These are phyloP conservation scores for Helostoma temminkii DNA, from an alignment of 2,797 vertebrate species.

Conservation along the genomic window DNA sequence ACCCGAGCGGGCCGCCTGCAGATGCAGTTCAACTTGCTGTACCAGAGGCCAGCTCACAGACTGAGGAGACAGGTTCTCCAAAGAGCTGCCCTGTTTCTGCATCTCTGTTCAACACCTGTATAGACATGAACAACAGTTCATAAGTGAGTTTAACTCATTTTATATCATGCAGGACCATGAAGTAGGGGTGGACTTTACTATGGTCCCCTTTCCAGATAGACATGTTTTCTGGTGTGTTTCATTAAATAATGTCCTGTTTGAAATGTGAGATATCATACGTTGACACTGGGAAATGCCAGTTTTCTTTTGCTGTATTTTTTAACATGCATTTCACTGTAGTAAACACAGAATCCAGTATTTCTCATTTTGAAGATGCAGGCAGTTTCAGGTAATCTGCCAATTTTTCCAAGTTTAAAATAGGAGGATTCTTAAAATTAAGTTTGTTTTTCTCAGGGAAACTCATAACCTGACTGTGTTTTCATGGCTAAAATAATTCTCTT, in stretches of 20 bases:
- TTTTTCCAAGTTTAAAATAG: constrained; percentile 21
- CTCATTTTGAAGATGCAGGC: constrained; percentile 27
- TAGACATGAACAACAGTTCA: constrained; percentile 85
- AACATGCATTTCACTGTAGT: constrained; percentile 49
- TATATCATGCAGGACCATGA: constrained; percentile 13
- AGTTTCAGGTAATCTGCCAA: constrained; percentile 32
- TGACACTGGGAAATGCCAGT: constrained; percentile 1
- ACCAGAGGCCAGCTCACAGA: constrained; percentile 26
- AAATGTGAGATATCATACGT: constrained; percentile 26
- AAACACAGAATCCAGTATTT: constrained; percentile 27
- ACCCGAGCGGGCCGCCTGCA: constrained; percentile 8
- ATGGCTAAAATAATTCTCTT: constrained; percentile 25
- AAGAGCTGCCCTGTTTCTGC: constrained; percentile 69
- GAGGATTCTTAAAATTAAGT: constrained; percentile 9
- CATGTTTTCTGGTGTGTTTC: constrained; percentile 35
- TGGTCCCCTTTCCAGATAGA: constrained; percentile 39
- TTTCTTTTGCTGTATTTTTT: constrained; percentile 40
- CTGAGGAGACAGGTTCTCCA: constrained; percentile 34
- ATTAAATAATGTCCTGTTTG: constrained; percentile 36
- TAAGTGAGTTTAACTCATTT: constrained; percentile 37
- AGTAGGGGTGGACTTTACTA: constrained; percentile 43
- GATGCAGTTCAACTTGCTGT: constrained; percentile 26
- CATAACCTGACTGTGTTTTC: constrained; percentile 37
- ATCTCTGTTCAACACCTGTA: constrained; percentile 85
- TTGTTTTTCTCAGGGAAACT: constrained; percentile 72